These are phyloP conservation scores for Trisateles emortualis DNA, from an alignment of 2,888 invertebrate species.

Conservation along the genomic window DNA sequence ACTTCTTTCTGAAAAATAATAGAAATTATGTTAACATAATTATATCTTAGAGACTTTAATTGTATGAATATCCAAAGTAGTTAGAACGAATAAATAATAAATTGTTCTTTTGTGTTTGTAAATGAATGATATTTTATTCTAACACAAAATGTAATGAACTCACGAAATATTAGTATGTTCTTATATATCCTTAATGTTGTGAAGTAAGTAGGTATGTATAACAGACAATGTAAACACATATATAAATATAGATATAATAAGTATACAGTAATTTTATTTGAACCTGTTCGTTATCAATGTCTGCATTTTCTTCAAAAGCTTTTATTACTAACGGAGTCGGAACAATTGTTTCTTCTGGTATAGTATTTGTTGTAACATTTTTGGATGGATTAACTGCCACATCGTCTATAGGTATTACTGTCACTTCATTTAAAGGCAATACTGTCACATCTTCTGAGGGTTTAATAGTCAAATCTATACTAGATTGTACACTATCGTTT, in stretches of 20 bases:
- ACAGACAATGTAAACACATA: constrained; percentile 74
- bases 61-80: constrained; percentile 12
- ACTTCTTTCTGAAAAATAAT: constrained; percentile 75
- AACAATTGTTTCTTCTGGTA: constrained; percentile 31
- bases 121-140: constrained; percentile 20
- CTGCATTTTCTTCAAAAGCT: constrained; percentile 57
- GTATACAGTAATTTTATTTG: constrained; percentile 78
- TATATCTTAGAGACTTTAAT: background rate
- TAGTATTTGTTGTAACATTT: constrained; percentile 40
- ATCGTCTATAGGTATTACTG: background rate
- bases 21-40: constrained; percentile 13
- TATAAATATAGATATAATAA: constrained; percentile 76
- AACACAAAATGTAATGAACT: constrained; percentile 51
- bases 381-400: constrained; percentile 34
- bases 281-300: constrained; percentile 73
- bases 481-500: constrained; percentile 30
- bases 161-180: constrained; percentile 58
- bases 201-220: constrained; percentile 74
- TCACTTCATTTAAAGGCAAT: constrained; percentile 5
- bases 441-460: constrained; percentile 33
- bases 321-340: constrained; percentile 40
- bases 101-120: constrained; percentile 26
- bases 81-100: constrained; percentile 22
- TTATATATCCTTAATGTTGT: constrained; percentile 68
- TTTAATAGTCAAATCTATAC: constrained; percentile 40